Evolutionary conservation across 1,140 invertebrate genomes (phyloP), one percentile per base, ranked within the genome.

Genomic region (Pararge aegeria): DNA sequence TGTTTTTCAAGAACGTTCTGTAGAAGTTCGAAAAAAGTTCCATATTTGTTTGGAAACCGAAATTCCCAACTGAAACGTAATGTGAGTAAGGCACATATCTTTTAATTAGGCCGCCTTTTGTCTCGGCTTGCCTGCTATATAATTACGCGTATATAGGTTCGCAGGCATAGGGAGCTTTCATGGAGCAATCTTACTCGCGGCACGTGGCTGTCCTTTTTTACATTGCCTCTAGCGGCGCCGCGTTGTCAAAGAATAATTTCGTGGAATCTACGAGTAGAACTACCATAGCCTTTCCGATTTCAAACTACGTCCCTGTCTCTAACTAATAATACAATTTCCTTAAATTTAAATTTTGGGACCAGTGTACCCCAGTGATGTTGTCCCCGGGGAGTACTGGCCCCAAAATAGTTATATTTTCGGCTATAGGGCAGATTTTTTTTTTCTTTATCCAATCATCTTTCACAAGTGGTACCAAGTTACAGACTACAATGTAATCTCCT

Each of bases 181-280:
- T 67, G 74, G 75, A 70, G 75, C 72, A 79, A 82, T 82, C 79
- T 84, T 84, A 71, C 72, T 64, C 68, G 78, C 74, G 68, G 61
- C 74, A 77, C 79, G 73, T 75, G 75, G 63, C 67, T 66, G 75
- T 78, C 76, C 69, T 80, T 80, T 78, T 80, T 82, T 76, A 75
- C 70, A 66, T 67, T 65, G 72, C 71, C 70, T 68, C 65, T 54
- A 68, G 75, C 76, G 66, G 52, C 62, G 59, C 51, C 63, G 60
- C 63, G 62, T 37, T 52, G 24, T 21, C 78, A 78, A 68, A 81
- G 82, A 83, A 13, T 70, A 66, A 21, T 21, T 18, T 27, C 30
- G 30, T 34, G 0, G 10, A 34, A 34, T 24, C 24, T 24, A 24
- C 24, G 30, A 16, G 16, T 5, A 40, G 38, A 16, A 15, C 5